A percentile compares a stretch with the other conserved stretches of the same genome.
These are phyloP conservation scores for Hippoglossus stenolepis DNA, from an alignment of 2,113 vertebrate species.

Conservation along the genomic window DNA sequence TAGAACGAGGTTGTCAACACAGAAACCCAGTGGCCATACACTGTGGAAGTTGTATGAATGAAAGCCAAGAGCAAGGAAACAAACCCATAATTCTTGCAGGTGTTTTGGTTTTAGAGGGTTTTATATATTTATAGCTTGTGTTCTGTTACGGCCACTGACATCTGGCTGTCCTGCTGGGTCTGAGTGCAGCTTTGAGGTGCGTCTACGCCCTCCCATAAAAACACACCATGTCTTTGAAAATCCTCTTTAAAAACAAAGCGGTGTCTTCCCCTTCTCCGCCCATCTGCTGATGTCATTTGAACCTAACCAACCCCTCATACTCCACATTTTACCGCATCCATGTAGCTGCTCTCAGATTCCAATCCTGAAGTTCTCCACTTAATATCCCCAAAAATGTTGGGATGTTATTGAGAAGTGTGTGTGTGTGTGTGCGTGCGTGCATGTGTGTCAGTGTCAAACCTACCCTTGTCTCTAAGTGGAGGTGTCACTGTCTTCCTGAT, in stretches of 20 bases:
- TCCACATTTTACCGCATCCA: background rate
- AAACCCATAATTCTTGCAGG: background rate
- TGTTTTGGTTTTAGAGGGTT: slow-evolving; percentile 34
- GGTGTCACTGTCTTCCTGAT: slow-evolving; percentile 39
- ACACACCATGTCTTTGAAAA: slow-evolving; percentile 43
- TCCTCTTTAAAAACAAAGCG: slow-evolving; percentile 30
- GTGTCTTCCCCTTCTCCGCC: slow-evolving; percentile 26
- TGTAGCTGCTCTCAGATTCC: slow-evolving; percentile 24
- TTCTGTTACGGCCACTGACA: slow-evolving; percentile 50
- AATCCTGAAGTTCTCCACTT: background rate
- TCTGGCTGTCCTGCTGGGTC: slow-evolving; percentile 58
- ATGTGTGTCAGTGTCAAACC: slow-evolving; percentile 9
- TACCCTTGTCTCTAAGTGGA: slow-evolving; percentile 27
- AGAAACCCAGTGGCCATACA: slow-evolving; percentile 3
- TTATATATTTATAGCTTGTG: slow-evolving; percentile 26
- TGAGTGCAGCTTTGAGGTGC: slow-evolving; percentile 51
- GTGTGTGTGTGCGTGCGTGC: slow-evolving; percentile 9
- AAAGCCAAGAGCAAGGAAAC: slow-evolving; percentile 6
- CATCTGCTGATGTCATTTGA: slow-evolving; percentile 49
- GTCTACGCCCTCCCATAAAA: slow-evolving; percentile 62
- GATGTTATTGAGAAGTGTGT: background rate
- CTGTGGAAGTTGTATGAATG: slow-evolving; percentile 11
- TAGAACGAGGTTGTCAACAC: too few relatives aligned
- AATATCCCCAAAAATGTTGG: background rate
- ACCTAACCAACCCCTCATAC: background rate